Base-by-base conservation (phyloP, 1,140 invertebrate species). In the Drosophila malerkotliana region DNA sequence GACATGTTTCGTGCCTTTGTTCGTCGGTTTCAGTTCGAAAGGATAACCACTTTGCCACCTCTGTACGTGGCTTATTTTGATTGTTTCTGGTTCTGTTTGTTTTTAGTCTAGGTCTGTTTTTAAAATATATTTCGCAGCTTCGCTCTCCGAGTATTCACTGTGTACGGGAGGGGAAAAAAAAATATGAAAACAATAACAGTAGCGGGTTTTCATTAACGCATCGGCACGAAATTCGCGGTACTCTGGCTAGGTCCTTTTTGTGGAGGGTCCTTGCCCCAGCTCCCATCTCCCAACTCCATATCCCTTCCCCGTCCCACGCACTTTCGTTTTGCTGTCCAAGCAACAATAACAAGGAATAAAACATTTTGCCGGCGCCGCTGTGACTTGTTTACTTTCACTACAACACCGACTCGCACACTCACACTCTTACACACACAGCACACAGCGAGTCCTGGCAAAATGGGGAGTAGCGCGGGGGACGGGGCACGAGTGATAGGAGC, bases 341-440 rank as follows among this genome's bases (percentile, higher is more conserved):
- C 30, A 30, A 67, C 49, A 67, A 67, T 67, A 69, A 67, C 62
- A 56, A 30, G 63, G 63, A 48, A 69, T 56, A 39, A 51, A 59
- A 59, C 47, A 62, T 57, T 76, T 76, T 76, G 72, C 73, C 72
- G 72, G 72, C 72, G 60, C 39, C 72, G 49, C 49, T 73, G 61
- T 55, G 73, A 62, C 81, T 88, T 87, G 78, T 85, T 85, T 84
- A 84, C 81, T 81, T 84, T 87, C 57, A 66, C 81, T 68, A 61
- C n/a, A 56, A 58, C 64, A 58, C 59, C 45, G 47, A 62, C 32
- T 55, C 49, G 51, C 18, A 37, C 57, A 49, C 45, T 37, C 26
- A 47, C 9, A 61, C 24, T 52, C 44, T 10, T 26, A 61, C 47
- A 51, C 44, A 37, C 45, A 24, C n/a, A 9, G 24, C 8, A 12